Evolutionary conservation across 2,113 vertebrate species (phyloP), one percentile per base, ranked within the genome.

Genomic region (Coreoperca whiteheadi): DNA sequence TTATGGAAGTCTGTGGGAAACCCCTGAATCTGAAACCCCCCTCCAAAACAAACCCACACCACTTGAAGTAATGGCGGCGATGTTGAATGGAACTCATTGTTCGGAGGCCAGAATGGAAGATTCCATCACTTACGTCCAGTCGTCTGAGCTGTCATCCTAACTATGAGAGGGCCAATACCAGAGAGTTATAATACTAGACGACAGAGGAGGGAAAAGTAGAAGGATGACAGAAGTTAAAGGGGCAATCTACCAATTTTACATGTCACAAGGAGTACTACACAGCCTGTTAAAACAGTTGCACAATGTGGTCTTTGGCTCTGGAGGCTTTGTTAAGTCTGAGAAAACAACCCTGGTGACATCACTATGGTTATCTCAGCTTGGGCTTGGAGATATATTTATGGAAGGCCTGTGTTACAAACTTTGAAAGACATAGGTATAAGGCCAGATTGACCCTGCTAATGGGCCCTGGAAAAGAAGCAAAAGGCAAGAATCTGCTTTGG

Each of bases 1-100:
- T 94, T 91, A 88, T 75, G 80, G 86, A 88, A 92, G 86, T 91
- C 88, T 91, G 91, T 90, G 93, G 92, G 92, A 95, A 95, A 93
- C 87, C 90, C 84, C 89, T 90, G 83, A 88, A 87, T 91, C 32
- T 71, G 82, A 91, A 90, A 70, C 85, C 78, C 70, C 69, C 74
- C 69, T 60, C 68, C 53, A 77, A 80, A 82, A 85, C n/a, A 41
- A 91, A 83, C 63, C 79, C 86, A 89, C 84, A 91, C 74, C 81
- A 86, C 87, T 84, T 82, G 67, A 84, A 92, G 79, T 84, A 68
- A 85, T 73, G 79, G 87, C 51, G n/a, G 86, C 85, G 68, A 88
- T 72, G 46, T 83, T 93, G 87, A 94, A 95, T 91, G 91, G 89
- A 92, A 76, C 65, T 85, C 84, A 91, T 93, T 94, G 91, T 94